Conservation (phyloP, 2,888 invertebrate genomes). For the Stenolophus ochropezus region DNA sequence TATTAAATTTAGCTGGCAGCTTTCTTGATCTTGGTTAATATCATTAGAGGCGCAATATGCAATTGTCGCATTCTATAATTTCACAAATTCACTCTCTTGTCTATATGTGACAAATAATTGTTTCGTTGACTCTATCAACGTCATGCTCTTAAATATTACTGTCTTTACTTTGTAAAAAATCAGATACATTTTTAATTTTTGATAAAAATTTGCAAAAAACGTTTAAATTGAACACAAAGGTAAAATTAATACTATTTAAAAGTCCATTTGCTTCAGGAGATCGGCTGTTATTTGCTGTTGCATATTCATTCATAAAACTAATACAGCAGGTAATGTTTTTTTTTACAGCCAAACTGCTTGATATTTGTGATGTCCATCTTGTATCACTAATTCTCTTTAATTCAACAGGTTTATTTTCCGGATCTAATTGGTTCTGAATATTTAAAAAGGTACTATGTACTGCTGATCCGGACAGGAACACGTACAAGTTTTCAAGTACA, state of each 20-base stretch:
- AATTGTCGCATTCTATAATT: neutral
- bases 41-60: neutral
- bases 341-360: constrained; percentile 34
- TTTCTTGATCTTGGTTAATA: neutral
- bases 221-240: constrained; percentile 31
- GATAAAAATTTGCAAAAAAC: constrained; percentile 22
- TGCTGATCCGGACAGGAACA: neutral
- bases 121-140: neutral
- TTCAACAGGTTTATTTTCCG: constrained; percentile 3
- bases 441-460: constrained; percentile 27
- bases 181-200: constrained; percentile 6
- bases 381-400: constrained; percentile 30
- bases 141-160: too few relatives aligned
- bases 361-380: constrained; percentile 25
- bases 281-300: constrained; percentile 16
- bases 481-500: neutral
- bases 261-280: constrained; percentile 21
- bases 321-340: constrained; percentile 34
- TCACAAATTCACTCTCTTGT: neutral
- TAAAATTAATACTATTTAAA: constrained; percentile 39
- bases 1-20: neutral
- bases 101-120: neutral
- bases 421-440: constrained; percentile 17
- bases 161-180: constrained; percentile 36
- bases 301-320: constrained; percentile 20